These are phyloP conservation scores for Buceros bicornis DNA, from an alignment of 2,797 vertebrate genomes.

Conservation along the genomic window DNA sequence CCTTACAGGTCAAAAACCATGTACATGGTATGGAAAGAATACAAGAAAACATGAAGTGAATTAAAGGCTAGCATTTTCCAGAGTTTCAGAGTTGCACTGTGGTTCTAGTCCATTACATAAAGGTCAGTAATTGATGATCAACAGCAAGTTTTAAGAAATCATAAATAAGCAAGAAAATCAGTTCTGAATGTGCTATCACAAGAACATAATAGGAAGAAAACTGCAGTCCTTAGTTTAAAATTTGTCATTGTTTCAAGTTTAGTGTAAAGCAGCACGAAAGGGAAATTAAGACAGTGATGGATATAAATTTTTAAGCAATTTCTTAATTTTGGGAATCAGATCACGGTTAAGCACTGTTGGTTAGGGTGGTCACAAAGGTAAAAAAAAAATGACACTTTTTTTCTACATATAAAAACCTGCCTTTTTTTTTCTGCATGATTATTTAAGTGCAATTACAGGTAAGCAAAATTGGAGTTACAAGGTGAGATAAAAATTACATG, in stretches of 20 bases:
- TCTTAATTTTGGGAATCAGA: background rate
- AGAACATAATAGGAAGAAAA: background rate
- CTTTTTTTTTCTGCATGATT: background rate
- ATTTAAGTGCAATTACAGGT: constrained; percentile 7
- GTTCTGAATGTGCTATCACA: background rate
- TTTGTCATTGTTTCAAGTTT: background rate
- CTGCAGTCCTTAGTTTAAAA: background rate
- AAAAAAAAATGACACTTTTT: background rate
- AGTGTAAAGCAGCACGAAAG: background rate
- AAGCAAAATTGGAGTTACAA: constrained; percentile 47
- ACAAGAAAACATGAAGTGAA: background rate
- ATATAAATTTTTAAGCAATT: constrained; percentile 4
- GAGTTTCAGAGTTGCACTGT: background rate
- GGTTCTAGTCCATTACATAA: background rate
- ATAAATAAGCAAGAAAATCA: background rate
- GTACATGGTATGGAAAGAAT: background rate
- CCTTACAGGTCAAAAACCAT: background rate
- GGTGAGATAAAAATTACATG: constrained; percentile 49
- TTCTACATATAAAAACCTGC: background rate
- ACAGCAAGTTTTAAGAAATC: background rate
- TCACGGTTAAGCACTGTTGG: background rate
- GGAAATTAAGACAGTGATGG: background rate
- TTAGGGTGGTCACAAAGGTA: background rate
- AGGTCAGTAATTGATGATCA: constrained; percentile 25
- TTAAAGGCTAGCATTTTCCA: background rate